Conservation (phyloP, 1,140 invertebrate species). For the Achatina immaculata region DNA sequence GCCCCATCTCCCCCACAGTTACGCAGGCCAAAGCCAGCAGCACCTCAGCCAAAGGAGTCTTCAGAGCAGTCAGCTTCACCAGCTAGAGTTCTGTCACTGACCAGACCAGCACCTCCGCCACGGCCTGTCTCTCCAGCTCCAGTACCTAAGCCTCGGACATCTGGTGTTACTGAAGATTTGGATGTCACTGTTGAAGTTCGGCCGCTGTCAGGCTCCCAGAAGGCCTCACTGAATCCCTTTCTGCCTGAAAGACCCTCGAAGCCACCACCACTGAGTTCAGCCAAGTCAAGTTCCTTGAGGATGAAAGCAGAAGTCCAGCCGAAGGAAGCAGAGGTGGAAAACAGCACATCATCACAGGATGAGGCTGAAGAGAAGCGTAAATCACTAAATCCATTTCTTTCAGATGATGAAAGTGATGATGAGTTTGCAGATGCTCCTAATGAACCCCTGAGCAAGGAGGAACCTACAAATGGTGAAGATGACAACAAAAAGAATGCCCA, state of each 20-base stretch:
- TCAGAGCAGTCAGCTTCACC: neutral
- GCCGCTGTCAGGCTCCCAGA: neutral
- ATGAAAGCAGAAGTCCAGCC: constrained; percentile 23
- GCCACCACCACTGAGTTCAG: constrained; percentile 33
- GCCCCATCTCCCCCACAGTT: constrained; percentile 5
- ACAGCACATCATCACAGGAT: neutral
- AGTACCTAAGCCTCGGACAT: neutral
- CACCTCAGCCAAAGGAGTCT: neutral
- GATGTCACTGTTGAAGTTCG: neutral
- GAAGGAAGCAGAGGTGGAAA: neutral
- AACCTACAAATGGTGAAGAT: neutral
- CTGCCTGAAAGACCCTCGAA: constrained; percentile 32
- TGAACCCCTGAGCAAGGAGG: neutral
- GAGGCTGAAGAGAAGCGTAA: neutral
- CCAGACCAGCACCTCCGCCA: constrained; percentile 8
- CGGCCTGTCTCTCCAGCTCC: neutral
- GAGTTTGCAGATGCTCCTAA: constrained; percentile 10
- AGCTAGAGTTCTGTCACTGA: neutral
- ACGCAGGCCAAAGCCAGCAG: neutral
- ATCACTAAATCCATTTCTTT: constrained; percentile 29
- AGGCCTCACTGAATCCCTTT: constrained; percentile 29
- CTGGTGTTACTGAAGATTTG: neutral
- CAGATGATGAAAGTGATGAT: constrained; percentile 29
- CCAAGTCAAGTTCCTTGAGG: constrained; percentile 28
- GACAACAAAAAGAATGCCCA: neutral